Evolutionary conservation across 2,797 vertebrate species (phyloP).

Genomic region (Pygocentrus nattereri): DNA sequence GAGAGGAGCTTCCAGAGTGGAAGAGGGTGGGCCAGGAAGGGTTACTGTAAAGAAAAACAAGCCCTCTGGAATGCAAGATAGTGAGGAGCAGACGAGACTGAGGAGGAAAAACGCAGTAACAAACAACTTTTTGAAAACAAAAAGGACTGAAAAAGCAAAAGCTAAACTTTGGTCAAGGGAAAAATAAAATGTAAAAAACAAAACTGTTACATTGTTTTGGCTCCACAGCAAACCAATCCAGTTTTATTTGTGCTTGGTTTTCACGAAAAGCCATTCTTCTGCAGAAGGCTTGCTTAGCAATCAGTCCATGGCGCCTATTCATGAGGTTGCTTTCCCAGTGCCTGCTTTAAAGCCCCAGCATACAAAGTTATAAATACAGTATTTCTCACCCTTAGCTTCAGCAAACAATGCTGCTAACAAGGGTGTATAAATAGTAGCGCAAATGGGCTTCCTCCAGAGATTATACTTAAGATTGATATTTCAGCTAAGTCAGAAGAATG

Average conservation of each 20-base stretch:
- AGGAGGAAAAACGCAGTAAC: not conserved
- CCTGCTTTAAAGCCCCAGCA: conserved; percentile 39
- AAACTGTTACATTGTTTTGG: not conserved
- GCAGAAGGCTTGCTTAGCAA: conserved; percentile 7
- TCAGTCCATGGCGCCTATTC: conserved; percentile 12
- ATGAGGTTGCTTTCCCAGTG: conserved; percentile 43
- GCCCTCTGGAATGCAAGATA: not conserved
- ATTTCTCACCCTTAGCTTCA: conserved; percentile 42
- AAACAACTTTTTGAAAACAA: not conserved
- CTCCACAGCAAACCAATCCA: not conserved
- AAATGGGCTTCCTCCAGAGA: conserved; percentile 69
- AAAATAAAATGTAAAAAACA: not conserved
- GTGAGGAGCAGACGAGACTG: not conserved
- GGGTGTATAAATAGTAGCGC: conserved; percentile 68
- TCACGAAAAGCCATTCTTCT: conserved; percentile 32
- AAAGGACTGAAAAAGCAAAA: not conserved
- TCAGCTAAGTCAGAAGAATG: conserved; percentile 46
- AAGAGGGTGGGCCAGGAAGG: not conserved
- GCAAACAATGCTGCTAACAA: conserved; percentile 69
- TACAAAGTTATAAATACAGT: conserved; percentile 67
- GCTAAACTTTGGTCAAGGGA: not conserved
- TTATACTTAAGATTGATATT: conserved; percentile 62
- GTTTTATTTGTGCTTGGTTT: conserved; percentile 1
- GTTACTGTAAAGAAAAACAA: not conserved
- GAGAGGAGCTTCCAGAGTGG: not conserved